Evolutionary conservation across 2,797 vertebrate species (phyloP), one percentile per base, ranked within the genome.

Genomic region (Rhinatrema bivittatum): DNA sequence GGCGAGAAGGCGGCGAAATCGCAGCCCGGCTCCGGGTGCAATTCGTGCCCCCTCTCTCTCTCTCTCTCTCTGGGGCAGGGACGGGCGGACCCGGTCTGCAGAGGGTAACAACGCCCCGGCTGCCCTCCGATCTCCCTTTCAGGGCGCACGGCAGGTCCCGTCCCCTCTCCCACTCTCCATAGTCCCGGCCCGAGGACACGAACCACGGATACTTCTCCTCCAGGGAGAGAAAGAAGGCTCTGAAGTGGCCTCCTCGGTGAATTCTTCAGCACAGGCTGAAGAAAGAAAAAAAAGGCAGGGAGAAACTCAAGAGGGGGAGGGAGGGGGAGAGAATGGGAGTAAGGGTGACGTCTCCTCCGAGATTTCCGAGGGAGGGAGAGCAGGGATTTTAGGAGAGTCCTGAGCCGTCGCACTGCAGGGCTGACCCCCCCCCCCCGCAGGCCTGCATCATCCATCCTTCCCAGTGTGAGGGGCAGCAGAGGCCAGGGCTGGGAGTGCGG

Each of bases 281-380:
- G 56, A 39, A 32, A 56, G 46, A 39, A 47, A 15, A 20, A 10
- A 29, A 41, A 59, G 50, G 42, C 43, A 53, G 10, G 19, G 12
- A 29, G 47, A 58, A 43, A 46, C 51, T 59, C 39, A 15, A 17
- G 53, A 53, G 54, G 56, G 60, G 68, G 60, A 60, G 45, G 56
- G 43, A 29, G 17, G n/a, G n/a, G n/a, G n/a, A n/a, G n/a, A n/a
- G n/a, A 57, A 62, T 37, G 62, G 56, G 8, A 61, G 43, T 48
- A 11, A 53, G 13, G 34, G 60, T 70, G 67, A 70, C 60, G 60
- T 56, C 49, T 55, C 57, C 42, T n/a, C n/a, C n/a, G n/a, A n/a
- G n/a, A n/a, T n/a, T n/a, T n/a, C n/a, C n/a, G n/a, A n/a, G n/a
- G n/a, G n/a, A n/a, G n/a, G n/a, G n/a, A n/a, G n/a, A n/a, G n/a